Evolutionary conservation across 2,888 invertebrate species (phyloP), one percentile per base, ranked within the genome.

Genomic region (Podabrus alpinus): DNA sequence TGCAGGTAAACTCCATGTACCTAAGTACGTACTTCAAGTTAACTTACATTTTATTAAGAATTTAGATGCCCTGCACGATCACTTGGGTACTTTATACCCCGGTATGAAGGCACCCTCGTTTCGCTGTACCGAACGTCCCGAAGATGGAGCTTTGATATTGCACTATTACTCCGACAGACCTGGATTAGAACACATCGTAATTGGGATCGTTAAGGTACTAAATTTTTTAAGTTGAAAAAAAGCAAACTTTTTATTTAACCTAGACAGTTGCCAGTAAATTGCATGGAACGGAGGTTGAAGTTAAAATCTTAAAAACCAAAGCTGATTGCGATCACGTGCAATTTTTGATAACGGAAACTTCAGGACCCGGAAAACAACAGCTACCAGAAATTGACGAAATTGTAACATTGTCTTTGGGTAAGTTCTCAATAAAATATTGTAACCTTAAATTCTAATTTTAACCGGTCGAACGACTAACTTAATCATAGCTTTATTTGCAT

Each of bases 151-250:
- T 0, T 89, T 97, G 29, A 91, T 97, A 59, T 91, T 99, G 16
- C 98, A 99, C 86, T 98, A 98, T 88, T 98, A 98, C 87, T 97
- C 98, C 0, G 97, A 97, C 82, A 92, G 98, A 79, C 95, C 96
- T 3, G 97, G 97, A 4, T 89, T 98, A 81, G 97, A 98, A 86
- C 94, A 97, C 83, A 98, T 98, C 84, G 98, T 98, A 77, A 98
- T 97, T 85, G 98, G 98, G 24, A 97, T 98, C 81, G 97, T 99
- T 2, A 97, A 97, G 93, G 97, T 96, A 88, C 3, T 9, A 15
- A 17, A 64, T n/a, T 9, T 2, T 3, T 16, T 19, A 17, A 13
- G 15, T 21, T n/a, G n/a, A 5, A 15, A 19, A 69, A 17, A 13
- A 15, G 1, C 11, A 15, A 5, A 5, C 4, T 16, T 45, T 10